Evolutionary conservation across 1,140 invertebrate genomes (phyloP), one percentile per base, ranked within the genome.

Genomic region (Triops longicaudatus): DNA sequence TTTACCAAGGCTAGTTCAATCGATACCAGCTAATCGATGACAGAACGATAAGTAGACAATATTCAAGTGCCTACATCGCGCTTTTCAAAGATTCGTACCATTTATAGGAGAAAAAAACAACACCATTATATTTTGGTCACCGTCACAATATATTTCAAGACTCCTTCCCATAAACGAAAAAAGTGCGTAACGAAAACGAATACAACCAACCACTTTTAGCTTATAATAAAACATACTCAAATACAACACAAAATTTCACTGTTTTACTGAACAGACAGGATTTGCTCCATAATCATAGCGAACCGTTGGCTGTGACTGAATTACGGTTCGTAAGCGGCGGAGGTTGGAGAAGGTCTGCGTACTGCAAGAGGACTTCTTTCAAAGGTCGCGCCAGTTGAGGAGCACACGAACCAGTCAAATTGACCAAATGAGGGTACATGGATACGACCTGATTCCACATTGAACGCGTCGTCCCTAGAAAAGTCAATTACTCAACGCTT

Each of bases 401-500:
- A 28, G 89, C 91, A 74, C 87, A 88, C 76, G 87, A 89, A 71
- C 91, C 91, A 79, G 93, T 94, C 84, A 95, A 95, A 81, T 94
- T 92, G 14, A 97, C 95, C 78, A 98, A 86, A 83, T 90, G 90
- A 1, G 96, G 96, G 86, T 98, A 98, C 11, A 98, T 84, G 37
- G 88, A 89, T 80, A 98, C 97, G 41, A 98, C 84, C 83, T 97
- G 95, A 81, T 94, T 89, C 96, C 96, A 98, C 0, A 96, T 94
- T 26, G 89, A 90, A 79, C 50, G 50, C 1, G 50, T 17, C 50
- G 50, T n/a, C 6, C 50, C 50, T 63, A 63, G 4, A 63, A 63
- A 63, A 4, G 50, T 50, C 50, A 63, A 6, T 63, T 63, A 63
- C 50, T 63, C 10, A 63, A 63, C 77, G 97, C 95, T 93, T 81